phyloP scores from a whole-genome alignment of 2,113 vertebrate species.

The Plectropomus leopardus region DNA sequence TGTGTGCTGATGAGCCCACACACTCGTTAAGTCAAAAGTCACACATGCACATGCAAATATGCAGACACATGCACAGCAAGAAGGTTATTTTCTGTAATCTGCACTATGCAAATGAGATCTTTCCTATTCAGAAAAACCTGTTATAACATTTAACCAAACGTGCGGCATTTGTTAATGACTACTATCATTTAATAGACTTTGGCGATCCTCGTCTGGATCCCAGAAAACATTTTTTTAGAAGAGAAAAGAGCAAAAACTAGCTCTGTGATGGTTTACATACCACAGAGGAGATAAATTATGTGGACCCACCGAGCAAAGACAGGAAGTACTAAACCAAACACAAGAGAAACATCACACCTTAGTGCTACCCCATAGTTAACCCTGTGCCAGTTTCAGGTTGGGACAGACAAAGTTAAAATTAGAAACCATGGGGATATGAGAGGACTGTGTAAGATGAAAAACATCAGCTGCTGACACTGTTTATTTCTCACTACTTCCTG shows the following conservation, averaged over 20 bases:
- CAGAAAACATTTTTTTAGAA: conserved; percentile 1
- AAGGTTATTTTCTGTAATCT: conserved; percentile 1
- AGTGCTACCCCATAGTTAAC: conserved; percentile 44
- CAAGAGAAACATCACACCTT: conserved; percentile 62
- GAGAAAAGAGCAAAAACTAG: conserved; percentile 15
- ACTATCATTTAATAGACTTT: not conserved
- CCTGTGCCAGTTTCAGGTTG: conserved; percentile 18
- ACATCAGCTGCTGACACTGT: conserved; percentile 33
- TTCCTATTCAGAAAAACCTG: not conserved
- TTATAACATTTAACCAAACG: not conserved
- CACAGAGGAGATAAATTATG: conserved; percentile 55
- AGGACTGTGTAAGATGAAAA: conserved; percentile 39
- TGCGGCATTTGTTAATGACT: not conserved
- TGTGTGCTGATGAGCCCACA: conserved; percentile 59
- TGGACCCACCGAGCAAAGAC: conserved; percentile 48
- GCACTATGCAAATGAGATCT: not conserved
- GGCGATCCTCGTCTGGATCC: not conserved
- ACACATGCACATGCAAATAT: not conserved
- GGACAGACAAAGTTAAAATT: conserved; percentile 44
- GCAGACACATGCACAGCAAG: not conserved
- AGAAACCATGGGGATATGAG: conserved; percentile 31
- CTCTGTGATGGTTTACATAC: conserved; percentile 61
- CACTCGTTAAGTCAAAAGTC: conserved; percentile 39
- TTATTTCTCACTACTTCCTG: conserved; percentile 40
- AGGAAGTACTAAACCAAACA: conserved; percentile 67